Evolutionary conservation across 2,113 vertebrate genomes (phyloP).

Genomic region (Forbesichthys agassizii): DNA sequence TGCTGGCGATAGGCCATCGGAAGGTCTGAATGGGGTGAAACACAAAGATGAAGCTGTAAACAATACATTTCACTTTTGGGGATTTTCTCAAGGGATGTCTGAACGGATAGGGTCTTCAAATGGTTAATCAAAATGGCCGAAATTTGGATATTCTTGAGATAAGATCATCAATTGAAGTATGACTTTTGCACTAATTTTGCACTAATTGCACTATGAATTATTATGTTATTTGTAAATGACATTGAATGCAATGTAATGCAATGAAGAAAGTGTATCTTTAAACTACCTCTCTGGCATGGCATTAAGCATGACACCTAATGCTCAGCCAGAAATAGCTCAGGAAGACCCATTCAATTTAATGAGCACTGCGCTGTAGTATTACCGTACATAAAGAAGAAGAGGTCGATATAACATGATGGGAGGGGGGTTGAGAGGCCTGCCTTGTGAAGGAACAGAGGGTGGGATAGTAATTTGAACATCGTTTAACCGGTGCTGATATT

Average conservation of each 20-base stretch:
- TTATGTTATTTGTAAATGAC: too few relatives aligned
- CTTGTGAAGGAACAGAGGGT: background rate
- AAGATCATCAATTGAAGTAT: background rate
- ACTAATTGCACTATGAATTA: too few relatives aligned
- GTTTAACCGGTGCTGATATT: slow-evolving; percentile 48
- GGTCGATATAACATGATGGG: too few relatives aligned
- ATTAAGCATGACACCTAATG: too few relatives aligned
- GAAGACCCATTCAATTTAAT: too few relatives aligned
- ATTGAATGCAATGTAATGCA: background rate
- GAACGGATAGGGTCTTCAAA: background rate
- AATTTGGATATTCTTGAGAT: slow-evolving; percentile 20
- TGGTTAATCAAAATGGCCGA: background rate
- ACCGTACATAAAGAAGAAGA: too few relatives aligned
- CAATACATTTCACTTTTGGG: too few relatives aligned
- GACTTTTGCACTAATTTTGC: too few relatives aligned
- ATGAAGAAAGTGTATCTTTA: background rate
- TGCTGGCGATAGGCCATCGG: slow-evolving; percentile 90
- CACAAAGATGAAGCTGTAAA: too few relatives aligned
- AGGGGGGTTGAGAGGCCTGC: background rate
- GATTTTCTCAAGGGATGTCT: background rate
- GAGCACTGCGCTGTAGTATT: too few relatives aligned
- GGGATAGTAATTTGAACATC: slow-evolving; percentile 57
- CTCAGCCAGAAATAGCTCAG: too few relatives aligned
- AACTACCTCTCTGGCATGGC: background rate
- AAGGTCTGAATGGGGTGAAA: slow-evolving; percentile 78